A percentile compares a stretch with the other conserved stretches of the same genome.
Evolutionary conservation across 2,797 vertebrate genomes (phyloP).

Genomic region (Clarias pachynema): DNA sequence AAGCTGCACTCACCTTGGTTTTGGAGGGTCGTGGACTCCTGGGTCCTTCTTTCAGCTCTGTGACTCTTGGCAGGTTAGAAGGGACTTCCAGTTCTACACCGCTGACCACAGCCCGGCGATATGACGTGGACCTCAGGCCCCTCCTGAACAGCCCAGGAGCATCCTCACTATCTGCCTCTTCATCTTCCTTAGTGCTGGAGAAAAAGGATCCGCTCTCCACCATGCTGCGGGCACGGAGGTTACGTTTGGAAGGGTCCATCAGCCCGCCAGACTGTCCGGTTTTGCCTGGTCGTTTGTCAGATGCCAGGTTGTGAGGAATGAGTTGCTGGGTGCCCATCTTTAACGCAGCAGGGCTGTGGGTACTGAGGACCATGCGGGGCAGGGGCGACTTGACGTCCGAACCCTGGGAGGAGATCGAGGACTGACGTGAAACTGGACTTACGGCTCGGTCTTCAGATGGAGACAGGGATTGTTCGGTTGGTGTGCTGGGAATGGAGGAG

Average conservation of each 20-base stretch:
- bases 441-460: constrained; percentile 60
- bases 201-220: constrained; percentile 80
- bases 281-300: constrained; percentile 70
- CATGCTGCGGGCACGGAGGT: constrained; percentile 83
- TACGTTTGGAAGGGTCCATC: constrained; percentile 71
- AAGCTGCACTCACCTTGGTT: constrained; percentile 76
- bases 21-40: constrained; percentile 76
- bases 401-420: constrained; percentile 64
- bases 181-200: constrained; percentile 61
- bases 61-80: constrained; percentile 73
- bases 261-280: constrained; percentile 48
- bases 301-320: constrained; percentile 86
- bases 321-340: constrained; percentile 91
- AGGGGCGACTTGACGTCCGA: constrained; percentile 76
- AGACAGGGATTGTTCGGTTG: constrained; percentile 70
- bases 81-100: constrained; percentile 78
- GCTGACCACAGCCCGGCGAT: constrained; percentile 89
- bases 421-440: constrained; percentile 50
- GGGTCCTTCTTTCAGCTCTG: constrained; percentile 77
- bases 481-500: constrained; percentile 54
- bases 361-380: constrained; percentile 81
- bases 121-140: constrained; percentile 90
- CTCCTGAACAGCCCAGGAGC: constrained; percentile 79
- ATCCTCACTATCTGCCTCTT: constrained; percentile 70
- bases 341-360: constrained; percentile 82